Conservation (phyloP, 2,797 vertebrate genomes). For the Cynopterus sphinx region DNA sequence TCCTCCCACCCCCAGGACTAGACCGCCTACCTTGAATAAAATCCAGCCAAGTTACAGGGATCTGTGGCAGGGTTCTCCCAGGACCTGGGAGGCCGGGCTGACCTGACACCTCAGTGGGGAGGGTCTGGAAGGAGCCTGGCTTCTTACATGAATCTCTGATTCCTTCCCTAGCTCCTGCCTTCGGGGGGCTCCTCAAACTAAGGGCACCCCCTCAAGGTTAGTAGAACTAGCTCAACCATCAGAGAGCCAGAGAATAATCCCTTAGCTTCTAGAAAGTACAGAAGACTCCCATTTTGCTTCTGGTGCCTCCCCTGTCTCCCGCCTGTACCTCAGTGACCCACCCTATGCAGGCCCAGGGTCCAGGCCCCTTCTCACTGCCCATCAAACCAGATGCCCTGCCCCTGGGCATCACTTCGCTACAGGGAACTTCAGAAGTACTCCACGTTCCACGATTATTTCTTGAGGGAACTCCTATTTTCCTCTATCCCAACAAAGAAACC, state of each 20-base stretch:
- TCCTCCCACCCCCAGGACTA: neutral
- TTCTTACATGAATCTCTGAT: neutral
- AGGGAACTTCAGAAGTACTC: neutral
- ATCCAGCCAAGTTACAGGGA: neutral
- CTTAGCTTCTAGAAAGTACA: neutral
- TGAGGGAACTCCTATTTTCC: neutral
- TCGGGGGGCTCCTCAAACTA: neutral
- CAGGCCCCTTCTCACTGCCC: no score
- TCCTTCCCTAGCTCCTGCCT: neutral
- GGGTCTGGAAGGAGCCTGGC: accelerated
- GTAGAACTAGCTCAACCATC: neutral
- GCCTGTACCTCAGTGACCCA: neutral
- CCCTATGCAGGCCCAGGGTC: neutral
- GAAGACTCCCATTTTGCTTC: neutral
- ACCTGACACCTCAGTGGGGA: accelerated
- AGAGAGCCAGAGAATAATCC: neutral
- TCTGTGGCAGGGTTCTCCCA: accelerated
- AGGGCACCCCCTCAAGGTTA: neutral
- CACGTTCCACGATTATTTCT: neutral
- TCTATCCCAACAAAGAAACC: neutral
- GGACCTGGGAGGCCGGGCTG: no score
- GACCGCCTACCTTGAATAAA: neutral
- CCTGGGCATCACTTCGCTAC: no score
- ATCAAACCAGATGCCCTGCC: no score
- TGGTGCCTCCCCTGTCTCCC: neutral